Evolutionary conservation across 2,797 vertebrate genomes (phyloP).

Genomic region (Spinibarbus caldwelli): DNA sequence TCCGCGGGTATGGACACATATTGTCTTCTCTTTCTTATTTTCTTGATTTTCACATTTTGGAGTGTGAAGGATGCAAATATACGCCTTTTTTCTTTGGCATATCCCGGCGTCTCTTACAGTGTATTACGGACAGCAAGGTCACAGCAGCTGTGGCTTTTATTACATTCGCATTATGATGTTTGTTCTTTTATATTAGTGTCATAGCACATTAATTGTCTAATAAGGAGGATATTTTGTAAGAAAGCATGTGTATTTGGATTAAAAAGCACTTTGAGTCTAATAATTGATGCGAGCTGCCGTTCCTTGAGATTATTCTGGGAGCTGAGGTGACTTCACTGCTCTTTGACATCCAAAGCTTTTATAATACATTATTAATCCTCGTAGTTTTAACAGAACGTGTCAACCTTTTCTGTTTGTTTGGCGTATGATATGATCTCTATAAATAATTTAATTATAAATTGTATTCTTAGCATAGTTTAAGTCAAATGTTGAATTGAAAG

Average conservation of each 20-base stretch:
- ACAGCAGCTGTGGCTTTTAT: constrained; percentile 49
- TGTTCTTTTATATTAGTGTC: neutral
- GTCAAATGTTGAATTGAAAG: neutral
- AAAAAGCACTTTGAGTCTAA: neutral
- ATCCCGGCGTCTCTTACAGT: neutral
- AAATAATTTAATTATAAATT: neutral
- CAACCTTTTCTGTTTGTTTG: neutral
- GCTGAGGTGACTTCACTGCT: constrained; percentile 36
- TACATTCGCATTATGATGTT: neutral
- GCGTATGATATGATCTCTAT: neutral
- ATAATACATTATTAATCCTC: neutral
- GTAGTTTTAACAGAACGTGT: neutral
- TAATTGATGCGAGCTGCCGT: neutral
- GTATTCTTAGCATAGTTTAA: neutral
- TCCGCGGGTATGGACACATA: constrained; percentile 65
- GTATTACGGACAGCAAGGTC: constrained; percentile 73
- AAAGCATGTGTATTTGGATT: neutral
- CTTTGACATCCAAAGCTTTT: neutral
- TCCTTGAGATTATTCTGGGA: neutral
- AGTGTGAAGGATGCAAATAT: neutral
- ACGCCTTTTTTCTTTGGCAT: neutral
- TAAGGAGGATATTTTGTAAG: neutral
- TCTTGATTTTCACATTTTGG: neutral
- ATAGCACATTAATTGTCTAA: neutral
- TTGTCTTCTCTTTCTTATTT: neutral